These are phyloP conservation scores for Timandra comae DNA, from an alignment of 2,888 invertebrate genomes.

Conservation along the genomic window DNA sequence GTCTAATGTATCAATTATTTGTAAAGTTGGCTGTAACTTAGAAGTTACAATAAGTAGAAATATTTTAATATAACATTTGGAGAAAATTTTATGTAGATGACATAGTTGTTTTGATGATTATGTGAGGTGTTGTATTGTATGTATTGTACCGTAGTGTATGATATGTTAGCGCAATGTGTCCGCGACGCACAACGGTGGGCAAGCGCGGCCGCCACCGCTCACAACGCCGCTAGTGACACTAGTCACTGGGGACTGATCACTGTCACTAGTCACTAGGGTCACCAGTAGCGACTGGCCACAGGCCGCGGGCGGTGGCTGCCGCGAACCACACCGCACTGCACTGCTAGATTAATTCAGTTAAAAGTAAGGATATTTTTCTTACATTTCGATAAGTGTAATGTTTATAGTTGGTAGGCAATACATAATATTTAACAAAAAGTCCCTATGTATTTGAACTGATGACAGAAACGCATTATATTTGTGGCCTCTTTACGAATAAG, in stretches of 20 bases:
- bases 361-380: constrained; percentile 74
- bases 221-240: neutral
- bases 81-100: constrained; percentile 76
- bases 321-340: constrained; percentile 69
- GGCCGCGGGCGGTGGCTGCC: constrained; percentile 21
- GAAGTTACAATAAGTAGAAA: constrained; percentile 76
- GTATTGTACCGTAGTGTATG: constrained; percentile 52
- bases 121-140: constrained; percentile 74
- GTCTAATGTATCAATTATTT: constrained; percentile 78
- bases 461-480: constrained; percentile 76
- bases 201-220: constrained; percentile 25
- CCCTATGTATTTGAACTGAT: constrained; percentile 77
- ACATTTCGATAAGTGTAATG: constrained; percentile 71
- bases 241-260: constrained; percentile 2
- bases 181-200: constrained; percentile 70
- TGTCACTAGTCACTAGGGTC: too few species aligned
- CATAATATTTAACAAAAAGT: constrained; percentile 74
- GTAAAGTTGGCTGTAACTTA: constrained; percentile 78
- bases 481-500: constrained; percentile 77
- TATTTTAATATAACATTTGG: constrained; percentile 77
- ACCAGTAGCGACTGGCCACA: constrained; percentile 10
- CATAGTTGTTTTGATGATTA: constrained; percentile 75
- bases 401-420: constrained; percentile 72
- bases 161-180: constrained; percentile 69
- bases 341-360: constrained; percentile 74